A percentile compares a stretch with the other conserved stretches of the same genome.
Evolutionary conservation across 2,113 vertebrate species (phyloP).

Genomic region (Oryzias curvinotus): DNA sequence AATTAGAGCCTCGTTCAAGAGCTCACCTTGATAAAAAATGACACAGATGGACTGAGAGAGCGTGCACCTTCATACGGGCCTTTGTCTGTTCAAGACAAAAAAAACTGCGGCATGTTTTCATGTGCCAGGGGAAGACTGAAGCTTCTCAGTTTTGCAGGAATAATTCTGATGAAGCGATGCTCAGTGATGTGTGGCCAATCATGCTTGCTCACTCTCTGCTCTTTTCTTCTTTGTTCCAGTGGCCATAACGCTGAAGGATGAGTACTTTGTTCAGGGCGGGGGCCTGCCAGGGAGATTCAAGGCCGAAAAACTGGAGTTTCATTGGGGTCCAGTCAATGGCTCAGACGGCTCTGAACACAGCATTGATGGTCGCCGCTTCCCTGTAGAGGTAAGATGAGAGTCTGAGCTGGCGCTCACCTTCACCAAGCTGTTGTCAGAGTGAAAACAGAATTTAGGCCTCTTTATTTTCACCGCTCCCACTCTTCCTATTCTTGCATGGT

Average conservation of each 20-base stretch:
- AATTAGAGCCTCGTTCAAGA: slow-evolving; percentile 58
- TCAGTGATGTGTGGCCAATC: slow-evolving; percentile 1
- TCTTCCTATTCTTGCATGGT: too few relatives aligned
- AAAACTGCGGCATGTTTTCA: not conserved
- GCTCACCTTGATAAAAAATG: slow-evolving; percentile 23
- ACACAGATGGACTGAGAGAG: slow-evolving; percentile 17
- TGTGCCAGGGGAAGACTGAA: not conserved
- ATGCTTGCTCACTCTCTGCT: slow-evolving; percentile 2
- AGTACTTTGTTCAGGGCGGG: slow-evolving; percentile 92
- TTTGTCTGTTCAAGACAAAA: slow-evolving; percentile 5
- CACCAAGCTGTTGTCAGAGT: too few relatives aligned
- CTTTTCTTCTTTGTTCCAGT: slow-evolving; percentile 75
- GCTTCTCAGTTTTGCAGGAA: slow-evolving; percentile 9
- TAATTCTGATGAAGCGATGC: slow-evolving; percentile 8
- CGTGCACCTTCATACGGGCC: slow-evolving; percentile 2
- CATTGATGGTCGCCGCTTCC: slow-evolving; percentile 88
- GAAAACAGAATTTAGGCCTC: too few relatives aligned
- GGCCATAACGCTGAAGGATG: slow-evolving; percentile 92
- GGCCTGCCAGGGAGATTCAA: slow-evolving; percentile 93
- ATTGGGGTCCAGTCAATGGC: slow-evolving; percentile 95
- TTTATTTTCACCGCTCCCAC: too few relatives aligned
- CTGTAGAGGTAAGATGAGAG: slow-evolving; percentile 87
- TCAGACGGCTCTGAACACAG: slow-evolving; percentile 95
- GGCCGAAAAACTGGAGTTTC: slow-evolving; percentile 96
- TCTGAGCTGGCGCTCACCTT: not conserved